Conservation (phyloP, 2,113 vertebrate genomes). For the Girardinichthys multiradiatus region DNA sequence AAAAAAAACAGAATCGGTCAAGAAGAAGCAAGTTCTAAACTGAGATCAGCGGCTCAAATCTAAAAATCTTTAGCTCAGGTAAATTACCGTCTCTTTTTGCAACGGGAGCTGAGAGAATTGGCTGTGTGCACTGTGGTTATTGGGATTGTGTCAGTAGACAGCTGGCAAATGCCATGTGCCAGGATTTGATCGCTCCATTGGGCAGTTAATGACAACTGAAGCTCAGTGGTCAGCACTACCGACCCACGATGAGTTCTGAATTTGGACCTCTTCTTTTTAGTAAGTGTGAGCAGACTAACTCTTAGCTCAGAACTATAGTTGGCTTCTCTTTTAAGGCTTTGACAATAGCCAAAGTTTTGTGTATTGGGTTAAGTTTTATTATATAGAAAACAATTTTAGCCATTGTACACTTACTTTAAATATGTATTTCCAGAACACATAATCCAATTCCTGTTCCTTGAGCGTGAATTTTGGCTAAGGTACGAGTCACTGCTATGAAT, state of each 20-base stretch:
- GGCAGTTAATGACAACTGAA: constrained; percentile 19
- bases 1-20: too few species aligned
- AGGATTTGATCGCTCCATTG: constrained; percentile 44
- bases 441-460: constrained; percentile 2
- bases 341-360: not conserved
- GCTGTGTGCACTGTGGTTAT: constrained; percentile 5
- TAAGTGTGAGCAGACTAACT: not conserved
- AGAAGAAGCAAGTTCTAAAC: too few species aligned
- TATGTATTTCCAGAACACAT: not conserved
- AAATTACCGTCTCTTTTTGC: constrained; percentile 6
- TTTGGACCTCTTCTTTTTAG: constrained; percentile 20
- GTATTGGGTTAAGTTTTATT: not conserved
- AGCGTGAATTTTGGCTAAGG: constrained; percentile 17
- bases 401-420: not conserved
- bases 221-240: constrained; percentile 30
- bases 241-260: constrained; percentile 10
- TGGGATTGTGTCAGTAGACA: constrained; percentile 46
- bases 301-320: not conserved
- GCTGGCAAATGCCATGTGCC: constrained; percentile 34
- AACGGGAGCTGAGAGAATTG: constrained; percentile 13
- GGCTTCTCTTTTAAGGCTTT: not conserved
- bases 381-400: not conserved
- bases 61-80: constrained; percentile 28
- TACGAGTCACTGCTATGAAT: constrained; percentile 9
- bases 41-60: too few species aligned